Evolutionary conservation across 2,888 invertebrate genomes (phyloP), one percentile per base, ranked within the genome.

Genomic region (Eupithecia inturbata): DNA sequence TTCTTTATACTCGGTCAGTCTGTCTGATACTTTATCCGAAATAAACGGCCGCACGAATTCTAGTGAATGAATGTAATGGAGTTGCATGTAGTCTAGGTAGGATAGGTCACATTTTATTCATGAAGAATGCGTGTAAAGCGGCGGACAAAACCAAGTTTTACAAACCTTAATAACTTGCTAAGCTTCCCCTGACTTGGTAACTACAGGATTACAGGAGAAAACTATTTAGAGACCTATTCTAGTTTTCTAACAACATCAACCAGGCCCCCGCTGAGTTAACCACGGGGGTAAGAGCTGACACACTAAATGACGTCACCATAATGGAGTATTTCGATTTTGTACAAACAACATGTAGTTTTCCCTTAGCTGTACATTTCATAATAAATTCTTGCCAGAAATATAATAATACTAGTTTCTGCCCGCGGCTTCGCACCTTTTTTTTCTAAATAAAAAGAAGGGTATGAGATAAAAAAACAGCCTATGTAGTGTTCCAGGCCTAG

Each of bases 61-160:
- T 49, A 9, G 2, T 53, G 10, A 10, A 3, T 49, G n/a, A n/a
- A 53, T 53, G 22, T 10, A 53, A 53, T 9, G n/a, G 49, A 22
- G 22, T 22, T 10, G n/a, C 9, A n/a, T n/a, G n/a, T 49, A n/a
- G 7, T n/a, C 22, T n/a, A 22, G 49, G 49, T 22, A 22, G 49
- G n/a, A 53, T 22, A n/a, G 45, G 19, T 19, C 19, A 19, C 45
- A n/a, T 7, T n/a, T 10, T 53, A 49, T 49, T 49, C n/a, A 49
- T 49, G n/a, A 49, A 49, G 49, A 49, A 49, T 7, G 49, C n/a
- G n/a, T 9, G 36, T 68, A 57, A 68, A 68, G 14, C 16, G 33
- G 36, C 53, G 14, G 1, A 6, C n/a, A 22, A 22, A 10, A 53
- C 9, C 53, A 10, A 12, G 22, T 53, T 53, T 53, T 53, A 22